phyloP scores from a whole-genome alignment of 2,797 vertebrate species.

The Falco berigora region DNA sequence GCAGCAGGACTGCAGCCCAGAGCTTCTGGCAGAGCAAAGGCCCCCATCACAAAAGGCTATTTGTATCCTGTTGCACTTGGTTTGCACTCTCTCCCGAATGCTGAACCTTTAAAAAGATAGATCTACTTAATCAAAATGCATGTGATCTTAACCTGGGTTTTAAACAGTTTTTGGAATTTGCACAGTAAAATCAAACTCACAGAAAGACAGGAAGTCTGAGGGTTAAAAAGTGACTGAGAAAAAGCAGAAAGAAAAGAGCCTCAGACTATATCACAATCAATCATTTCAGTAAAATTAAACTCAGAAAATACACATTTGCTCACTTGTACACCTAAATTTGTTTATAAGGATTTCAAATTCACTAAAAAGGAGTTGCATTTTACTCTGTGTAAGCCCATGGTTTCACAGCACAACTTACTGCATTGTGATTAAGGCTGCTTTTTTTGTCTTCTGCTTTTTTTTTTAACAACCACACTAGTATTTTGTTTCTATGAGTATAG shows the following conservation, averaged over 20 bases:
- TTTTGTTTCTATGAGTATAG: not conserved
- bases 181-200: not conserved
- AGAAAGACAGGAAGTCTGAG: not conserved
- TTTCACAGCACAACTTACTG: not conserved
- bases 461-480: not conserved
- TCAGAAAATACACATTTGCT: not conserved
- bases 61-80: not conserved
- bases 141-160: not conserved
- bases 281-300: not conserved
- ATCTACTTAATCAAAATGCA: not conserved
- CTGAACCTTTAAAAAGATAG: not conserved
- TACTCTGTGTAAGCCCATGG: not conserved
- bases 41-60: not conserved
- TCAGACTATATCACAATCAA: not conserved
- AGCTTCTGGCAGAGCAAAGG: not conserved
- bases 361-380: not conserved
- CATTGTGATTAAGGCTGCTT: not conserved
- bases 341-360: not conserved
- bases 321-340: not conserved
- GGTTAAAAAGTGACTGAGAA: not conserved
- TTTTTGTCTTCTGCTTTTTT: not conserved
- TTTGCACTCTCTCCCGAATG: not conserved
- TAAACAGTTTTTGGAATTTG: not conserved
- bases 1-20: not conserved
- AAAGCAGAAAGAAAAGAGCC: not conserved